Evolutionary conservation across 1,140 invertebrate genomes (phyloP).

Genomic region (Lutraria rhynchaena): DNA sequence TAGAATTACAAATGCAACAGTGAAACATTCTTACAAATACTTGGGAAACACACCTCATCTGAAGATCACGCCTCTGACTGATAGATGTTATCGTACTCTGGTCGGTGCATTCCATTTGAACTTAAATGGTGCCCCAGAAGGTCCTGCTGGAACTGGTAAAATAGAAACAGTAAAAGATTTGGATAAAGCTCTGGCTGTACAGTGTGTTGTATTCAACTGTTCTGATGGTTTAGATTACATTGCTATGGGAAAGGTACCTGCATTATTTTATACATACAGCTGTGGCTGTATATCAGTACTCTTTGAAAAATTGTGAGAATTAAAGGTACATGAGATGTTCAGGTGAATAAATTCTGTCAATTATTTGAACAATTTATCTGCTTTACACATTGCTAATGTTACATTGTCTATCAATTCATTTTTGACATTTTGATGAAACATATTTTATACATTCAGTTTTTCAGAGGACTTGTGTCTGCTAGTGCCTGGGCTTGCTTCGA

Average conservation of each 20-base stretch:
- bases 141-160: conserved; percentile 83
- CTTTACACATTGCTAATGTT: too few species aligned
- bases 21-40: conserved; percentile 83
- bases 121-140: conserved; percentile 83
- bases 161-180: conserved; percentile 83
- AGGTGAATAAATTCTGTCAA: too few species aligned
- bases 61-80: conserved; percentile 83
- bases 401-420: too few species aligned
- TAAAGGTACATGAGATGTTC: too few species aligned
- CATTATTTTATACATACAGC: too few species aligned
- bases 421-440: too few species aligned
- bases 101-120: conserved; percentile 82
- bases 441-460: too few species aligned
- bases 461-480: too few species aligned
- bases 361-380: too few species aligned
- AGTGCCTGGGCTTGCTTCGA: too few species aligned
- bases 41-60: conserved; percentile 82
- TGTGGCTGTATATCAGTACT: too few species aligned
- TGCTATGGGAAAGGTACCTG: conserved; percentile 83
- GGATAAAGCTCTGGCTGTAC: conserved; percentile 83
- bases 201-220: conserved; percentile 83
- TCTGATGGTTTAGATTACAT: conserved; percentile 83
- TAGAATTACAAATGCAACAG: conserved; percentile 81
- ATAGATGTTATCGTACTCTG: conserved; percentile 79
- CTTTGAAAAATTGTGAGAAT: too few species aligned